A percentile compares a stretch with the other conserved stretches of the same genome.
Conservation (phyloP, 2,888 invertebrate genomes). For the Leucoma salicis region DNA sequence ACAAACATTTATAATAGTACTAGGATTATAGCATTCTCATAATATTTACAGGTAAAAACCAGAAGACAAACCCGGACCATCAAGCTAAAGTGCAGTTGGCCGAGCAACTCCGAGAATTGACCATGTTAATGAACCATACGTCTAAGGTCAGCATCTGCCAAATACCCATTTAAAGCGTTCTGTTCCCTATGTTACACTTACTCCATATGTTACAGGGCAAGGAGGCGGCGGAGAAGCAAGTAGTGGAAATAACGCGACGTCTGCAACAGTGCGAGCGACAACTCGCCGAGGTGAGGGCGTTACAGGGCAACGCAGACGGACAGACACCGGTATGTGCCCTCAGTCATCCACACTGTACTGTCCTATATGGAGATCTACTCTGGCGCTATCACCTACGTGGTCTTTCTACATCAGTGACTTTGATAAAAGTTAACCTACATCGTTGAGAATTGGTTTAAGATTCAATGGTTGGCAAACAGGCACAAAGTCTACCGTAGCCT, state of each 20-base stretch:
- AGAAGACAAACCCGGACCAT: conserved; percentile 53
- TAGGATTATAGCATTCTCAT: too few species aligned
- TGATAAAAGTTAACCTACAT: too few species aligned
- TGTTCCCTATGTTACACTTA: too few species aligned
- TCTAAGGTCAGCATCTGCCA: conserved; percentile 45
- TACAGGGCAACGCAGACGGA: conserved; percentile 37
- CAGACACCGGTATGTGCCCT: background rate
- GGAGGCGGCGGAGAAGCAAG: conserved; percentile 49
- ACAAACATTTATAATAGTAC: too few species aligned
- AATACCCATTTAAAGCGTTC: too few species aligned
- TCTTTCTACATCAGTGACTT: too few species aligned
- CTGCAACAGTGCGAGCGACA: conserved; percentile 55
- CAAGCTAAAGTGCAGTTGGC: conserved; percentile 55
- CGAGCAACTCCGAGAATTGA: conserved; percentile 57
- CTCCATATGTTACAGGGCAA: conserved; percentile 47
- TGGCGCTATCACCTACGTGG: too few species aligned
- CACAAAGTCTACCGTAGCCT: too few species aligned
- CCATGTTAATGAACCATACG: conserved; percentile 47
- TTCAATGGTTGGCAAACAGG: too few species aligned
- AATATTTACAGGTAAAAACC: conserved; percentile 59
- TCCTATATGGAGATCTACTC: too few species aligned
- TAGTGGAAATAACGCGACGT: conserved; percentile 44
- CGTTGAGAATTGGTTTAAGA: too few species aligned
- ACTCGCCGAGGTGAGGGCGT: conserved; percentile 48
- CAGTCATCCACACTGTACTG: too few species aligned